Evolutionary conservation across 1,140 invertebrate genomes (phyloP).

Genomic region (Ceratitis capitata): DNA sequence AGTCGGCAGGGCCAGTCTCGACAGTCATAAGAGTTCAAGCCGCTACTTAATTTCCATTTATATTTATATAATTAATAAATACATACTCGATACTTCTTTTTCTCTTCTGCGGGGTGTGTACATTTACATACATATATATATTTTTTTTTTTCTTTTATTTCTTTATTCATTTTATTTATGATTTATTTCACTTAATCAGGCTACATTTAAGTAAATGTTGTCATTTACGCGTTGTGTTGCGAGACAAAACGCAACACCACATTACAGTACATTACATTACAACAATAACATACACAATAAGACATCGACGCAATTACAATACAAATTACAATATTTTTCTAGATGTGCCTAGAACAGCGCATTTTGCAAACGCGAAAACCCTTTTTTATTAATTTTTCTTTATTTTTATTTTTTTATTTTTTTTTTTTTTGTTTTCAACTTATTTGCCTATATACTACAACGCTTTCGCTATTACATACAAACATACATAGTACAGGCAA

Average conservation of each 20-base stretch:
- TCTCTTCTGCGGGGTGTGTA: conserved; percentile 28
- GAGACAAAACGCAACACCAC: conserved; percentile 18
- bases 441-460: conserved; percentile 20
- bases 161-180: neutral
- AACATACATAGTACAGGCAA: conserved; percentile 7
- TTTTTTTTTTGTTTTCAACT: neutral
- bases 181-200: conserved; percentile 3
- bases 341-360: conserved; percentile 25
- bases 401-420: neutral
- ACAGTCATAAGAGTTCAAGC: too few species aligned
- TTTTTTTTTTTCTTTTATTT: conserved; percentile 3
- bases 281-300: conserved; percentile 37
- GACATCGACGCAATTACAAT: conserved; percentile 35
- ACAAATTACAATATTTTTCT: conserved; percentile 28
- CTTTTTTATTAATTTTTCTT: neutral
- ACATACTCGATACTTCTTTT: neutral
- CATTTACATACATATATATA: neutral
- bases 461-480: conserved; percentile 8
- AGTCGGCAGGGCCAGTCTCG: too few species aligned
- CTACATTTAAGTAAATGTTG: conserved; percentile 24
- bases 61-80: neutral
- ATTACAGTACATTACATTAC: conserved; percentile 26
- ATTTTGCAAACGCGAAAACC: conserved; percentile 9
- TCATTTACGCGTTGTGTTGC: conserved; percentile 12
- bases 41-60: too few species aligned